Evolutionary conservation across 2,113 vertebrate genomes (phyloP).

Genomic region (Caloenas nicobarica): DNA sequence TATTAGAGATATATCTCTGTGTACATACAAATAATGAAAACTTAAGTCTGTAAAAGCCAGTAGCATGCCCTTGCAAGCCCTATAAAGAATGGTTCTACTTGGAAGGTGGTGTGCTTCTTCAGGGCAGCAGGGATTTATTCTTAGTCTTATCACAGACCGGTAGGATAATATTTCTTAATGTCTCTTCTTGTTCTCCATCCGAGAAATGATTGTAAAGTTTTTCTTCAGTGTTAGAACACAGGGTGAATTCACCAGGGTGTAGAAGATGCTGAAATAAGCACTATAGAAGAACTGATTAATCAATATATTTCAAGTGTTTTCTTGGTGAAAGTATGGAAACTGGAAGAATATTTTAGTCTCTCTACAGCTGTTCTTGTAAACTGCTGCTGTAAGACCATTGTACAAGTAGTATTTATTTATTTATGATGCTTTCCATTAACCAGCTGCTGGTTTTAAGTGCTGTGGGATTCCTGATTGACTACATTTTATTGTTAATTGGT

Average conservation of each 20-base stretch:
- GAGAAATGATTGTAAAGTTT: background rate
- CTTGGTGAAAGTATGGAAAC: background rate
- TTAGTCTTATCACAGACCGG: background rate
- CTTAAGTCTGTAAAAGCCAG: background rate
- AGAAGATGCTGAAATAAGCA: background rate
- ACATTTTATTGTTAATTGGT: background rate
- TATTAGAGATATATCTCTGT: accelerated
- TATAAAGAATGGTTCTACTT: accelerated
- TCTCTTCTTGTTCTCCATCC: background rate
- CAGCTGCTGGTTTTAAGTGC: conserved; percentile 3
- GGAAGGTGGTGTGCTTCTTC: background rate
- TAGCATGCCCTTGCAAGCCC: background rate
- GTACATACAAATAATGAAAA: background rate
- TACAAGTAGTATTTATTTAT: background rate
- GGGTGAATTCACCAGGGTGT: background rate
- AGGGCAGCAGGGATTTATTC: background rate
- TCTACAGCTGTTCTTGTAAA: background rate
- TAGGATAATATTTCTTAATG: background rate
- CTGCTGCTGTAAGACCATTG: background rate
- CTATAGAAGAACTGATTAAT: background rate
- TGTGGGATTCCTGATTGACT: background rate
- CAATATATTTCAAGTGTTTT: background rate
- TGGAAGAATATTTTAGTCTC: background rate
- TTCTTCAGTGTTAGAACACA: background rate
- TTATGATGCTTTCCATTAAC: conserved; percentile 12